These are phyloP conservation scores for Onthophagus sagittarius DNA, from an alignment of 2,888 invertebrate species.

Conservation along the genomic window DNA sequence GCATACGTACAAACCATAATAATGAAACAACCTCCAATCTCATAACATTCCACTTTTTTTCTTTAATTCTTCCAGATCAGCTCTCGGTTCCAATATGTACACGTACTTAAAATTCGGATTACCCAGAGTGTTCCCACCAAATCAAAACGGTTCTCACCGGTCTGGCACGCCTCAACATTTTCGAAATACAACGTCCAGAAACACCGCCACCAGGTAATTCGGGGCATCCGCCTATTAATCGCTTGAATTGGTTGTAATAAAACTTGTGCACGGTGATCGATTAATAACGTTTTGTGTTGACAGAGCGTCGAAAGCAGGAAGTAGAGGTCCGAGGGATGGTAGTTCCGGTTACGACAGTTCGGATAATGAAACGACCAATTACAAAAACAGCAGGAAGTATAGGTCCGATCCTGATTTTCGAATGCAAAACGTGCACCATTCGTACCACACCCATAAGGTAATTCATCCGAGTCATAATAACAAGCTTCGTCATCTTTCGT, in stretches of 20 bases:
- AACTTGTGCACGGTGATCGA: constrained; percentile 4
- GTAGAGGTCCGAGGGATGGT: constrained; percentile 70
- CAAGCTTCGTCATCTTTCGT: neutral
- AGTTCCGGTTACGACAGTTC: constrained; percentile 93
- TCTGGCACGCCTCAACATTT: constrained; percentile 60
- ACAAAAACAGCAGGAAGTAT: constrained; percentile 68
- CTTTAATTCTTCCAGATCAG: constrained; percentile 58
- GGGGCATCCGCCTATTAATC: constrained; percentile 10
- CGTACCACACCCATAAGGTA: constrained; percentile 46
- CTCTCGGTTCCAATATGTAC: constrained; percentile 87
- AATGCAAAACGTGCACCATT: constrained; percentile 58
- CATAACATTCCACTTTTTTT: neutral
- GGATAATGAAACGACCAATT: constrained; percentile 71
- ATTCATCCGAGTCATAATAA: neutral
- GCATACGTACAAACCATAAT: neutral
- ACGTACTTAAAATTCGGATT: constrained; percentile 92
- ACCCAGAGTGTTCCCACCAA: constrained; percentile 86
- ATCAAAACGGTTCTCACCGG: constrained; percentile 67
- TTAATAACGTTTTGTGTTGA: neutral
- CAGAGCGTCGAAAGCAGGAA: constrained; percentile 55
- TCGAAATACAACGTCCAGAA: constrained; percentile 23
- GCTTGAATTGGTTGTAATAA: constrained; percentile 12
- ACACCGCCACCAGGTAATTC: constrained; percentile 24
- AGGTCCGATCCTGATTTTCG: constrained; percentile 86
- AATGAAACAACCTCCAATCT: neutral